phyloP scores from a whole-genome alignment of 2,113 vertebrate genomes.

The Oreotrochilus melanogaster region DNA sequence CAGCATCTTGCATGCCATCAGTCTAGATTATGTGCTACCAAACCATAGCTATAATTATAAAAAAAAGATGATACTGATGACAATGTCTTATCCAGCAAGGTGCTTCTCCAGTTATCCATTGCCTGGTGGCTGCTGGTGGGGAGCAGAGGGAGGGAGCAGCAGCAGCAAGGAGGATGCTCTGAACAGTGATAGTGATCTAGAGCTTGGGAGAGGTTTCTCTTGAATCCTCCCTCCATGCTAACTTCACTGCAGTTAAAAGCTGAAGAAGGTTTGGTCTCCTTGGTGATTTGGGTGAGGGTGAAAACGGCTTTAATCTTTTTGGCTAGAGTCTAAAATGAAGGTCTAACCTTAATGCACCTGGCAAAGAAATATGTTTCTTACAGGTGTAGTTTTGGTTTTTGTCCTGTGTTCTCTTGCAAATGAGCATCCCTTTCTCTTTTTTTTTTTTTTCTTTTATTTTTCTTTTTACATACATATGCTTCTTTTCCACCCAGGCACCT shows the following conservation, averaged over 20 bases:
- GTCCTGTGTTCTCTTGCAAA: slow-evolving; percentile 51
- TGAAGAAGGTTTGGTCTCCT: slow-evolving; percentile 30
- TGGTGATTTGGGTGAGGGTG: slow-evolving; percentile 51
- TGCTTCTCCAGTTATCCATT: not conserved
- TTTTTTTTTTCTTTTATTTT: not conserved
- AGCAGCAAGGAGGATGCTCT: not conserved
- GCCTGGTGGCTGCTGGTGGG: fast-evolving
- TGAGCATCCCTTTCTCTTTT: not conserved
- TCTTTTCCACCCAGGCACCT: slow-evolving; percentile 23
- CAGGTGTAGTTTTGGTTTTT: slow-evolving; percentile 48
- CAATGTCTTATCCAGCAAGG: fast-evolving
- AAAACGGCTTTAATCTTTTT: slow-evolving; percentile 55
- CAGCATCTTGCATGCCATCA: not conserved
- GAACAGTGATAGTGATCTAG: not conserved
- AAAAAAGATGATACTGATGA: not conserved
- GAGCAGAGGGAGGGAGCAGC: not conserved
- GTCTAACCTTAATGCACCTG: not conserved
- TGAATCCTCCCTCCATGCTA: not conserved
- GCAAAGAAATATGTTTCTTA: slow-evolving; percentile 24
- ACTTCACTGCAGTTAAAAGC: slow-evolving; percentile 21
- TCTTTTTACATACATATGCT: not conserved
- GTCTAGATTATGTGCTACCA: not conserved
- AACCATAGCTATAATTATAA: not conserved
- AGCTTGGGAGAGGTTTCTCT: not conserved
- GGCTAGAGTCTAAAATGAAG: slow-evolving; percentile 8